Evolutionary conservation across 2,113 vertebrate species (phyloP), one percentile per base, ranked within the genome.

Genomic region (Brachionichthys hirsutus): DNA sequence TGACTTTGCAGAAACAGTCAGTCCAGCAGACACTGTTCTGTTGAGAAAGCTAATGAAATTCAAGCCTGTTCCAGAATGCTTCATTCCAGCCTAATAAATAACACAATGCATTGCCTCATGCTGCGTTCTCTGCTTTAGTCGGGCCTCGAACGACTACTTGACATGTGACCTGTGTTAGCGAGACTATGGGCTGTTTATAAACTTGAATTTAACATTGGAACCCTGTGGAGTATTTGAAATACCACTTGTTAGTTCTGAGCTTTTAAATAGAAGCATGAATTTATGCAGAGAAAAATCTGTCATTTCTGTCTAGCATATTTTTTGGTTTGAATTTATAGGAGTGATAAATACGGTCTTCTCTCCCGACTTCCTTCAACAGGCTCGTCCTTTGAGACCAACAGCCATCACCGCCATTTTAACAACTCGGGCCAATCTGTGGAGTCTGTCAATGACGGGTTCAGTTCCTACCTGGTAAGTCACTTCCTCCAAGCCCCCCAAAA

Each of bases 361-460:
- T 20, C n/a, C 36, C 53, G 0, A 0, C 20, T 14, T 53, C 18
- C 58, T 49, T 54, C 38, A 48, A 34, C 85, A 99, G 97, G 97
- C 66, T 97, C 95, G 46, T 99, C 97, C 30, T 98, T 97, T 15
- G 96, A 99, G 89, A 95, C 93, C 0, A 96, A 92, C 3, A 94
- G 91, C 70, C 93, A 94, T 70, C 94, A 97, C 1, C 92, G 92
- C 12, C 85, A 91, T n/a, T 90, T 92, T 73, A 70, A 90, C 72
- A 89, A 87, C 9, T 19, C 91, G 0, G 90, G 94, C 74, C 94
- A 92, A 56, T 94, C 94, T 0, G 83, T 93, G 0, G 96, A 98
- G 74, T 95, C 94, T 2, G 89, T 94, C 81, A 94, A 94, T 0
- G 93, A 96, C 0, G 93, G 94, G 3, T 91, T 94, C 82, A 88